Base-by-base conservation (phyloP, 1,140 invertebrate species). In the Coelopa frigida region DNA sequence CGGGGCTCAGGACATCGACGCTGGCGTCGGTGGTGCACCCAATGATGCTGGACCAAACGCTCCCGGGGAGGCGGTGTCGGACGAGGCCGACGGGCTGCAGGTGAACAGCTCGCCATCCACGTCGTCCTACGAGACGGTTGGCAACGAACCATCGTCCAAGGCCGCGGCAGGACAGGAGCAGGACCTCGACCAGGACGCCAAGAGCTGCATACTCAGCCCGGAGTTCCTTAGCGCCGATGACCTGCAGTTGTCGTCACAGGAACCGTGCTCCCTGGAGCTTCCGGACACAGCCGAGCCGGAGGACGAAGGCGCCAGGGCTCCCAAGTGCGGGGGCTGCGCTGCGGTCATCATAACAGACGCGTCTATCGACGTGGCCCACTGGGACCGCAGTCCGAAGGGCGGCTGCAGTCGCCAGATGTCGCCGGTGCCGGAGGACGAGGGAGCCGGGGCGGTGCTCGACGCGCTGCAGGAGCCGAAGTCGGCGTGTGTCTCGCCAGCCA, bases 401-500 rank as follows among this genome's bases (percentile, higher is more conserved):
- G 60, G 22, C 20, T n/a, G n/a, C n/a, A 52, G 22, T 55, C 57
- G 46, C 31, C 68, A 33, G 53, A 73, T 65, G 68, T 59, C 38
- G 48, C 61, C 54, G 50, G 52, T 48, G 31, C 59, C 41, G 58
- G 68, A 42, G 58, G 47, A 43, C 14, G 23, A 48, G 40, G 10
- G 22, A 11, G 50, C 37, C 31, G 37, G 38, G 2, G 40, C 33
- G 10, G 54, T 54, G 44, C 44, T 67, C 32, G 68, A 72, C 46
- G 61, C 62, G 57, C 67, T 61, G 68, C 60, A 61, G 44, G 57
- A 69, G 44, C 67, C 67, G 2, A 69, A 74, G 45, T 81, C 79
- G 0, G 70, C 73, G 18, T 88, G 85, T 50, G 80, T 84, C 3
- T 89, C 85, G 1, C 85, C 85, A 2, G 85, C 82, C 4, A 88